These are phyloP conservation scores for Tachina fera DNA, from an alignment of 2,888 invertebrate genomes.

Conservation along the genomic window DNA sequence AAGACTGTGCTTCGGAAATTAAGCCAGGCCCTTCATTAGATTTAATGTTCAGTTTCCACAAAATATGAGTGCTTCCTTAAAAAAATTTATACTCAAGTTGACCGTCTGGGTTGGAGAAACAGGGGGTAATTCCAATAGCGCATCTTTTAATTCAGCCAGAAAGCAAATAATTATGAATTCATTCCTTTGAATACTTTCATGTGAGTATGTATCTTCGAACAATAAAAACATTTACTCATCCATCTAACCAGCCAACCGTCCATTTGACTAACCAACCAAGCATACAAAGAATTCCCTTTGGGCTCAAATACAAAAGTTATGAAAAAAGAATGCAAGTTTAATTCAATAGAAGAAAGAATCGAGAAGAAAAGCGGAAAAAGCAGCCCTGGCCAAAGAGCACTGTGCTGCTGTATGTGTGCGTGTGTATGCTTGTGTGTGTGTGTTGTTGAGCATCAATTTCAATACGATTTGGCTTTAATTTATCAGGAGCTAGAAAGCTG, in stretches of 20 bases:
- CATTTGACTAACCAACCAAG: conserved; percentile 68
- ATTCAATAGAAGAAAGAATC: conserved; percentile 52
- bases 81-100: too few relatives aligned
- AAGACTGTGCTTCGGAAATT: too few relatives aligned
- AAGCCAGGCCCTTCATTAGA: too few relatives aligned
- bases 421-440: conserved; percentile 36
- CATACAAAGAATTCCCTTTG: conserved; percentile 65
- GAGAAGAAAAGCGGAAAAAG: conserved; percentile 34
- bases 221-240: conserved; percentile 60
- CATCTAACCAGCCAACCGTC: conserved; percentile 63
- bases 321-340: conserved; percentile 50
- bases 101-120: too few relatives aligned
- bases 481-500: conserved; percentile 49
- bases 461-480: conserved; percentile 68
- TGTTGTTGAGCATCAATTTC: conserved; percentile 64
- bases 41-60: too few relatives aligned
- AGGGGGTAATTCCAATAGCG: too few relatives aligned
- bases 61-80: too few relatives aligned
- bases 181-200: conserved; percentile 6
- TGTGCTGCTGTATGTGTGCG: conserved; percentile 11
- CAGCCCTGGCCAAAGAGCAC: conserved; percentile 32
- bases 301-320: conserved; percentile 45
- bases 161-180: background rate
- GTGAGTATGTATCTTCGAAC: conserved; percentile 38
- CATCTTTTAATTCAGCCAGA: background rate